Base-by-base conservation (phyloP, 64 coral and sea anemone genomes). In the Dendrophyllia cribrosa region DNA sequence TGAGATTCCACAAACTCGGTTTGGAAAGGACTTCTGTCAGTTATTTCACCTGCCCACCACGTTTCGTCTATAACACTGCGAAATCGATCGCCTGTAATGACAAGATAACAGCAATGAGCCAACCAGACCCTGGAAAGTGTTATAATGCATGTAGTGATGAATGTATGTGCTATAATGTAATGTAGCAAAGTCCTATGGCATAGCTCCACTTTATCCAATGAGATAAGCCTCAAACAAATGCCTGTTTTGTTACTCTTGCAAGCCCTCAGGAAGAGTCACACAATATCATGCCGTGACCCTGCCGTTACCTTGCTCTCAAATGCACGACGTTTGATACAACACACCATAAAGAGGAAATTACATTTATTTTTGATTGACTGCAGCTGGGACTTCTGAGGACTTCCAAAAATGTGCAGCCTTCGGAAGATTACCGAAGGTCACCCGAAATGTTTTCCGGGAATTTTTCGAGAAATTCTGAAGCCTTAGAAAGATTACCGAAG, bases 11-110 rank as follows among this genome's bases (percentile, higher is more conserved):
- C 81, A 22, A 84, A 93, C 73, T 98, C 97, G 9, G 90, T 71
- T 70, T 98, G 87, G 58, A 88, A 96, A 63, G 97, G 94, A 51
- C 88, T 98, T 65, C 85, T 91, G 16, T 98, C 94, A 25, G 88
- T 98, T 19, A 98, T 96, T 25, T 88, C 77, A 25, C 97, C 97
- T 10, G 97, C 94, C 97, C 97, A 98, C 97, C 97, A 98, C 9
- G 86, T 93, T 24, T 98, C 94, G 53, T 98, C 97, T 0, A 98
- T 98, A 23, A 98, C 94, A 67, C 94, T 95, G 47, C 97, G 97
- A 86, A 98, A 98, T 50, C 97, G 94, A 93, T 95, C 52, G 9
- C 94, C 97, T 98, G 46, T 43, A 20, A 89, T 55, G 72, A 65
- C 55, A 73, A 49, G 2, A 63, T 20, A 66, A 84, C 5, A 59